phyloP scores from a whole-genome alignment of 2,888 invertebrate species.

The Heliconius erato region DNA sequence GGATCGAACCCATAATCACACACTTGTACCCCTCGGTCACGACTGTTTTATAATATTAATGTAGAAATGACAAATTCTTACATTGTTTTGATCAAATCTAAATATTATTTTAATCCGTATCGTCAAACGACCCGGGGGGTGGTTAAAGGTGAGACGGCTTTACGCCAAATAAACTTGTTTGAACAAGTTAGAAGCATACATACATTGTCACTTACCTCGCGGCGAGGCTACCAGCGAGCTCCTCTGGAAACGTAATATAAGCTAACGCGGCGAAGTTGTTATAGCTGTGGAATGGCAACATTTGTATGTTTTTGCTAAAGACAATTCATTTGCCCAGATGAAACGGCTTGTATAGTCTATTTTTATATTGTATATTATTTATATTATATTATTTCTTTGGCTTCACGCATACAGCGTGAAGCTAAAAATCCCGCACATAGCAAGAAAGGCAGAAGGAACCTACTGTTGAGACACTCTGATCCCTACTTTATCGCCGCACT shows the following conservation, averaged over 20 bases:
- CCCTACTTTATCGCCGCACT: no score
- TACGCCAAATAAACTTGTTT: constrained; percentile 1
- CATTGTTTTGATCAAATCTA: not conserved
- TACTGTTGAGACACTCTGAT: no score
- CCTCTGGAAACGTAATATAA: constrained; percentile 28
- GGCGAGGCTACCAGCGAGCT: constrained; percentile 10
- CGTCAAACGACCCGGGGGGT: not conserved
- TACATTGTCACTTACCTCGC: constrained; percentile 16
- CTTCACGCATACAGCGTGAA: no score
- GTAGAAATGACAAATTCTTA: not conserved
- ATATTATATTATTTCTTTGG: no score
- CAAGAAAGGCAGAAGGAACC: no score
- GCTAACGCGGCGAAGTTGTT: constrained; percentile 17
- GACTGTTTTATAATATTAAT: not conserved
- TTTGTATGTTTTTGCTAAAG: constrained; percentile 1
- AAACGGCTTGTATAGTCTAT: not conserved
- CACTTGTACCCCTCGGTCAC: no score
- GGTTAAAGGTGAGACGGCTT: not conserved
- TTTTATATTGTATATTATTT: no score
- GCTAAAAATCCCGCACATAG: no score
- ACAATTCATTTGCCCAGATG: not conserved
- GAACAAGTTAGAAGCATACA: not conserved
- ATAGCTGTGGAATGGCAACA: constrained; percentile 8
- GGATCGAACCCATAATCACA: no score
- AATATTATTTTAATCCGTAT: not conserved